Base-by-base conservation (phyloP, 2,113 vertebrate genomes). In the Calcarius ornatus region DNA sequence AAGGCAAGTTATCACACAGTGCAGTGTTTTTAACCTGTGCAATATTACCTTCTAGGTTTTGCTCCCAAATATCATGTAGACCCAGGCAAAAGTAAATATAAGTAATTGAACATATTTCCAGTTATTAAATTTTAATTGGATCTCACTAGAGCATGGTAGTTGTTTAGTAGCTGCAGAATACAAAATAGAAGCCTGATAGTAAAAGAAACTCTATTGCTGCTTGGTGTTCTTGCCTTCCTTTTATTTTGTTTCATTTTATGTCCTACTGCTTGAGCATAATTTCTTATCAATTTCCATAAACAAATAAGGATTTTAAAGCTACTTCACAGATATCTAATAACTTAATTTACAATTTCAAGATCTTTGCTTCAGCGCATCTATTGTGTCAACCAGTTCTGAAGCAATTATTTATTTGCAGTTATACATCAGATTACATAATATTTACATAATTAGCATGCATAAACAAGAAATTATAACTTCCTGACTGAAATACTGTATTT, bases 361-460 rank as follows among this genome's bases (percentile, higher is more conserved):
- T 77, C 28, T 92, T 85, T 94, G 42, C 53, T 90, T 92, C 70
- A 57, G n/a, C 82, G 43, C n/a, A 50, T 92, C 78, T 88, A 56
- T 65, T 92, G 50, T 14, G 1, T 78, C 73, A 92, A 80, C 84
- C 59, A 65, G 17, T 54, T 83, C 33, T 68, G 80, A 83, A 95
- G 82, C 30, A 94, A 87, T 81, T 92, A 91, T 89, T 93, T 96
- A 78, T 89, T 95, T 92, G 47, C 45, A 91, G 54, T 69, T 70
- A 72, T 71, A 85, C 40, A 90, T 64, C 40, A 93, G 63, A 94
- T 78, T 91, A 93, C 59, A 93, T 84, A 96, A 88, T 57, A 85
- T 96, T 97, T 97, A 87, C 48, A 83, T 89, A 95, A 95, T 92
- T 92, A 73, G 8, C 33, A 75, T 61, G 4, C 25, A 69, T 82